A percentile compares a stretch with the other conserved stretches of the same genome.
Evolutionary conservation across 1,140 invertebrate genomes (phyloP).

Genomic region (Metopolophium dirhodum): DNA sequence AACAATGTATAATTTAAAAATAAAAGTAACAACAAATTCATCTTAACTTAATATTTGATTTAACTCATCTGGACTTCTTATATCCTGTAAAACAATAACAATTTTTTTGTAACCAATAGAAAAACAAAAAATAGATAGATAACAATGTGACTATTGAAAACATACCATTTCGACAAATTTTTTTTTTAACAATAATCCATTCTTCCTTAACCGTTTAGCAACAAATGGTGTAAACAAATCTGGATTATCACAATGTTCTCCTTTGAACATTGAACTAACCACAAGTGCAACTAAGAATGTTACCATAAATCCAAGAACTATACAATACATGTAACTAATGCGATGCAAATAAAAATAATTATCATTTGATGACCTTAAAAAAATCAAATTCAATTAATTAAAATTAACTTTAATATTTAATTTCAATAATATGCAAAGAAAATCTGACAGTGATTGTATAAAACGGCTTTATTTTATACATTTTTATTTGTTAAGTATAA

Average conservation of each 20-base stretch:
- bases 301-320: conserved; percentile 72
- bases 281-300: conserved; percentile 73
- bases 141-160: neutral
- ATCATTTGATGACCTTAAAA: conserved; percentile 51
- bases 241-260: conserved; percentile 64
- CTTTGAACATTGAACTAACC: conserved; percentile 64
- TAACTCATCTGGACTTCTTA: neutral
- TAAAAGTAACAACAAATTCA: neutral
- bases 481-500: neutral
- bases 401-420: neutral
- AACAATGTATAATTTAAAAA: neutral
- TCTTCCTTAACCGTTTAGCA: conserved; percentile 62
- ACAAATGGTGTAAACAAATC: conserved; percentile 73
- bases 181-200: neutral
- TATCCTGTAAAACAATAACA: conserved; percentile 7
- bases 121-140: neutral
- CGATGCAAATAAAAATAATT: conserved; percentile 75
- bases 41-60: neutral
- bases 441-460: neutral
- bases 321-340: conserved; percentile 89
- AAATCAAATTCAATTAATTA: neutral
- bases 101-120: neutral
- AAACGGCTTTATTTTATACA: neutral
- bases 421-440: neutral
- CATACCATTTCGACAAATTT: neutral